Percentiles rank a stretch among this genome's conserved stretches.
These are phyloP conservation scores for Drosophila grimshawi DNA, from an alignment of 1,140 invertebrate species.

Conservation along the genomic window DNA sequence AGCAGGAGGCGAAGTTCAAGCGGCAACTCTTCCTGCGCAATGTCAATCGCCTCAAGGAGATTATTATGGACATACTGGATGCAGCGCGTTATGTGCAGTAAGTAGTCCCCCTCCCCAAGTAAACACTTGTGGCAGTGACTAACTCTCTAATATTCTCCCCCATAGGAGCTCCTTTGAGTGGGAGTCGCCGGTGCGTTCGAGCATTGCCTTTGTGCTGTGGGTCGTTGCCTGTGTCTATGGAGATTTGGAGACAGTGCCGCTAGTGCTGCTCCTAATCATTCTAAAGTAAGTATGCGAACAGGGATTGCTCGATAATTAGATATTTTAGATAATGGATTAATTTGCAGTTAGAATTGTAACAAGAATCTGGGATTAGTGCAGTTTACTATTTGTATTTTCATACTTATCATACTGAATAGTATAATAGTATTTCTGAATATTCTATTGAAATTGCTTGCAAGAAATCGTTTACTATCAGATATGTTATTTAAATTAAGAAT, in stretches of 20 bases:
- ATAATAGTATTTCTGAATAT: too few relatives aligned
- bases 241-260: conserved; percentile 93
- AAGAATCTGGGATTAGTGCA: too few relatives aligned
- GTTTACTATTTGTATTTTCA: too few relatives aligned
- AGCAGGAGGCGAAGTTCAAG: conserved; percentile 97
- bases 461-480: too few relatives aligned
- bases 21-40: conserved; percentile 96
- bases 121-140: background rate
- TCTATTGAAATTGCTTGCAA: too few relatives aligned
- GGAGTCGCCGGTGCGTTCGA: conserved; percentile 96
- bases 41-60: conserved; percentile 95
- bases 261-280: conserved; percentile 91
- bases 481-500: too few relatives aligned
- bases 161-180: conserved; percentile 97
- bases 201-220: conserved; percentile 94
- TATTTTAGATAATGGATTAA: too few relatives aligned
- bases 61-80: conserved; percentile 95
- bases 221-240: conserved; percentile 85
- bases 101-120: conserved; percentile 82
- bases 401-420: too few relatives aligned
- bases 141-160: background rate
- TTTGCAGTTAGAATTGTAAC: too few relatives aligned
- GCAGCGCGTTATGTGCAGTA: conserved; percentile 96
- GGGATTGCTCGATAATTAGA: too few relatives aligned
- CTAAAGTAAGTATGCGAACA: conserved; percentile 86